Evolutionary conservation across 2,888 invertebrate genomes (phyloP).

Genomic region (Tyria jacobaeae): DNA sequence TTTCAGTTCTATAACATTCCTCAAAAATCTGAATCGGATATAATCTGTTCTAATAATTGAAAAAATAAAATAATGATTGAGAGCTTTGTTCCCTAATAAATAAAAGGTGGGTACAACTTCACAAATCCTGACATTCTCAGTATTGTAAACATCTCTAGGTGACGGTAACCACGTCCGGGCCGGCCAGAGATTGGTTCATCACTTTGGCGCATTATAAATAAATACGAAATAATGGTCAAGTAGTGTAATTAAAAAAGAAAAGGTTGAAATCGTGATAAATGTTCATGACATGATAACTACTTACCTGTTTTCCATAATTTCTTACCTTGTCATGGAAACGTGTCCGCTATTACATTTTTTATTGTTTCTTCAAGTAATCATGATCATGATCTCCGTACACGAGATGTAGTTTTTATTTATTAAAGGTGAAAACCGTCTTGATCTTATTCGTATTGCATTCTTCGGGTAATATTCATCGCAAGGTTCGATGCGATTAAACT

Average conservation of each 20-base stretch:
- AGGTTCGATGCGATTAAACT: too few relatives aligned
- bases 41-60: too few relatives aligned
- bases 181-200: too few relatives aligned
- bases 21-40: too few relatives aligned
- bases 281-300: conserved; percentile 24
- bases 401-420: conserved; percentile 31
- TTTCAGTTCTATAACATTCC: too few relatives aligned
- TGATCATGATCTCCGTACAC: conserved; percentile 34
- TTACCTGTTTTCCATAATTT: conserved; percentile 28
- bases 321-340: conserved; percentile 29
- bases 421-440: conserved; percentile 35
- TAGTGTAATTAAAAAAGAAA: too few relatives aligned
- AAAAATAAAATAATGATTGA: too few relatives aligned
- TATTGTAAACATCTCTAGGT: neutral
- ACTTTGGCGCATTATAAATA: neutral
- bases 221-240: neutral
- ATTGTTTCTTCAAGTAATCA: conserved; percentile 33
- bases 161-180: neutral
- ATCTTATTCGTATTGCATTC: conserved; percentile 10
- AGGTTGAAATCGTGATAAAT: conserved; percentile 25
- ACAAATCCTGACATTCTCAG: neutral
- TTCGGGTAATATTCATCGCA: neutral
- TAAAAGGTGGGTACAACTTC: neutral
- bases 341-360: conserved; percentile 26
- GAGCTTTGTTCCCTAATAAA: neutral